Percentiles rank a stretch among this genome's conserved stretches.
These are phyloP conservation scores for Naja naja DNA, from an alignment of 2,113 vertebrate genomes.

Conservation along the genomic window DNA sequence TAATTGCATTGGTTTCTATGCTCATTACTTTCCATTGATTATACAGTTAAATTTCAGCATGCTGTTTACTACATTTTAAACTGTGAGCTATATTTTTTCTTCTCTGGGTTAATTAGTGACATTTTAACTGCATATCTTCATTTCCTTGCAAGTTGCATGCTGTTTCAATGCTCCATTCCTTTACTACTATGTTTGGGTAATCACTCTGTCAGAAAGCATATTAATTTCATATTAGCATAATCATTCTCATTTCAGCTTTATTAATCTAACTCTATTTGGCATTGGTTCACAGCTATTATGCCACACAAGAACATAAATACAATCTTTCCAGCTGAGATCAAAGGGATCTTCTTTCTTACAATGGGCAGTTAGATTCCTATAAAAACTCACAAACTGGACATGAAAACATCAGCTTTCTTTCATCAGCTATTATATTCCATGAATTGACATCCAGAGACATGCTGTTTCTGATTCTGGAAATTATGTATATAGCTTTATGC, in stretches of 20 bases:
- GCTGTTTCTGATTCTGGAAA: background rate
- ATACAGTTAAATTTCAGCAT: background rate
- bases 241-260: conserved; percentile 23
- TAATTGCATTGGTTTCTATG: background rate
- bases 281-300: conserved; percentile 8
- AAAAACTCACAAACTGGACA: background rate
- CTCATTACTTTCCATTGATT: conserved; percentile 6
- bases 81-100: conserved; percentile 5
- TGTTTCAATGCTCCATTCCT: background rate
- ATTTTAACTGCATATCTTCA: conserved; percentile 22
- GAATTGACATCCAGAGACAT: background rate
- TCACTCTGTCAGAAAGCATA: conserved; percentile 22
- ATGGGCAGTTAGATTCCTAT: background rate
- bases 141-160: conserved; percentile 8
- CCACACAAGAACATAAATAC: background rate
- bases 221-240: conserved; percentile 25
- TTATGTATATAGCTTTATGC: background rate
- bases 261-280: conserved; percentile 19
- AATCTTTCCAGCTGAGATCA: background rate
- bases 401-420: background rate
- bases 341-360: background rate
- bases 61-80: conserved; percentile 1
- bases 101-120: conserved; percentile 25
- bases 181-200: conserved; percentile 6
- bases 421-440: background rate